Evolutionary conservation across 64 coral and sea anemone genomes (phyloP).

Genomic region (Stylophora pistillata): DNA sequence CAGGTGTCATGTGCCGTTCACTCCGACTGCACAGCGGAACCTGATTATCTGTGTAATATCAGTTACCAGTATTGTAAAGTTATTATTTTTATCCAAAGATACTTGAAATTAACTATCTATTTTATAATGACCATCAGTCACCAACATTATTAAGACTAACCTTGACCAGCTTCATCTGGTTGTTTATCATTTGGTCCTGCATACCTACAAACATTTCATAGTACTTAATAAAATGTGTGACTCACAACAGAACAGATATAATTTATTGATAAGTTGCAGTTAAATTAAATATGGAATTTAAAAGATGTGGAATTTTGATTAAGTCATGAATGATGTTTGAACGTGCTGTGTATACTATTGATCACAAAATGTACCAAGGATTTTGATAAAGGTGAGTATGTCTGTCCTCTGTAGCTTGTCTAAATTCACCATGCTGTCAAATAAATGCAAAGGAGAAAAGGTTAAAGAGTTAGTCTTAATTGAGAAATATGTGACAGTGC

Average conservation of each 20-base stretch:
- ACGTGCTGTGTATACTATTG: no score
- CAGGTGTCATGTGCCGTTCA: slow-evolving; percentile 7
- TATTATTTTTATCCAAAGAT: not conserved
- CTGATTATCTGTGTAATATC: slow-evolving; percentile 28
- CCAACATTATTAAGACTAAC: not conserved
- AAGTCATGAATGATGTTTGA: no score
- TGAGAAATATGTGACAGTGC: no score
- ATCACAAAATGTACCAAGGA: slow-evolving; percentile 76
- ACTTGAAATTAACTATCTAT: not conserved
- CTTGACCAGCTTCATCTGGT: not conserved
- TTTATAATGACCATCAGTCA: not conserved
- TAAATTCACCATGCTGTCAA: slow-evolving; percentile 85
- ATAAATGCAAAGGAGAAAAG: not conserved
- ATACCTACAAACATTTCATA: slow-evolving; percentile 40
- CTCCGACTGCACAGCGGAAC: slow-evolving; percentile 26
- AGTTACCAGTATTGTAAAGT: slow-evolving; percentile 6
- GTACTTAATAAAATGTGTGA: not conserved
- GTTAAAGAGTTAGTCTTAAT: no score
- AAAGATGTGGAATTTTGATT: no score
- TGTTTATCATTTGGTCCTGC: slow-evolving; percentile 58
- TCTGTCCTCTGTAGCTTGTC: slow-evolving; percentile 92
- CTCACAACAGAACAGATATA: no score
- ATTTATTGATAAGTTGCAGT: no score
- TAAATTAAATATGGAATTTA: no score
- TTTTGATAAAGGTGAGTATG: slow-evolving; percentile 99